phyloP scores from a whole-genome alignment of 2,113 vertebrate species.

The Cyphomyrus plagiostoma region DNA sequence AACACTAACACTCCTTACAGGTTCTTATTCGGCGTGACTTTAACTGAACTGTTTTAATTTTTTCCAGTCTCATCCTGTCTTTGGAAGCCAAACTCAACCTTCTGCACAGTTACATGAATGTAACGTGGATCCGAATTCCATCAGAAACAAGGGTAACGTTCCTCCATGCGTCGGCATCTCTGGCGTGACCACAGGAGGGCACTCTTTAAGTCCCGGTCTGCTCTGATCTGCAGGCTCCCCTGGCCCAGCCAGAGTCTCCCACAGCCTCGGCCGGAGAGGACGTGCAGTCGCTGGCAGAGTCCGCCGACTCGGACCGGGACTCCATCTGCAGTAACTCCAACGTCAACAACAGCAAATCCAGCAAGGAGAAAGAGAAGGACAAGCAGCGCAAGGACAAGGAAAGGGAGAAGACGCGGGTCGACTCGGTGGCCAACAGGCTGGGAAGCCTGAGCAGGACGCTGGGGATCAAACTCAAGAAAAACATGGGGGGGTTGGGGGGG shows the following conservation, averaged over 20 bases:
- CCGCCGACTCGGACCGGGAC: constrained; percentile 93
- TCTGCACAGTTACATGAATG: constrained; percentile 99
- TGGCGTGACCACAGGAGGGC: not conserved
- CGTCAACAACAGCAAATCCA: constrained; percentile 79
- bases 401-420: constrained; percentile 84
- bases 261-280: constrained; percentile 94
- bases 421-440: constrained; percentile 96
- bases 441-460: constrained; percentile 96
- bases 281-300: constrained; percentile 91
- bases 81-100: constrained; percentile 96
- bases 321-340: constrained; percentile 96
- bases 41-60: constrained; percentile 29
- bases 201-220: constrained; percentile 8
- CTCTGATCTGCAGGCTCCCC: constrained; percentile 70
- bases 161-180: not conserved
- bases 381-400: constrained; percentile 94
- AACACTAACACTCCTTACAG: not conserved
- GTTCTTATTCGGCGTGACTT: not conserved
- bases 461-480: constrained; percentile 95
- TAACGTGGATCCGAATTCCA: constrained; percentile 97
- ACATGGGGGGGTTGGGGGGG: constrained; percentile 94
- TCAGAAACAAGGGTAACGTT: constrained; percentile 87
- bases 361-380: constrained; percentile 85
- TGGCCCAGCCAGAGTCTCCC: constrained; percentile 96
- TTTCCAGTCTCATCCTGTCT: constrained; percentile 86